These are phyloP conservation scores for Nomada flava DNA, from an alignment of 2,888 invertebrate genomes.

Conservation along the genomic window DNA sequence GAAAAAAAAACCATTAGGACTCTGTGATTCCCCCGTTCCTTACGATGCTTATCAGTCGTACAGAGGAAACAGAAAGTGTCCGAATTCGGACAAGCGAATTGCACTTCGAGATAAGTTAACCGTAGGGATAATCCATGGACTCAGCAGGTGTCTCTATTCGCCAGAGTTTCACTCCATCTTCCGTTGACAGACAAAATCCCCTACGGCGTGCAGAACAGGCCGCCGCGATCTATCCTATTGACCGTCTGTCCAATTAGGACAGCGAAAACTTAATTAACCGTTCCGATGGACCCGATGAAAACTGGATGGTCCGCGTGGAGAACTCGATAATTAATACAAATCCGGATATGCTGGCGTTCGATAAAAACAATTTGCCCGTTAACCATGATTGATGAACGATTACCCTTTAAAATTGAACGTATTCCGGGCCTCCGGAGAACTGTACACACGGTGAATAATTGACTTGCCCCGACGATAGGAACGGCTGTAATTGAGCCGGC, in stretches of 20 bases:
- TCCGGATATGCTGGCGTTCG: constrained; percentile 33
- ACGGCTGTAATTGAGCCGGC: constrained; percentile 1
- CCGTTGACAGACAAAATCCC: constrained; percentile 84
- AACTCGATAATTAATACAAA: constrained; percentile 63
- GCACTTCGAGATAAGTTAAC: constrained; percentile 68
- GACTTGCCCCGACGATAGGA: background rate
- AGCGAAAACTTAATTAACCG: constrained; percentile 81
- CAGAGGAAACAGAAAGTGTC: constrained; percentile 42
- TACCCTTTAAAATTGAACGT: constrained; percentile 19
- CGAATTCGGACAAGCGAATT: constrained; percentile 57
- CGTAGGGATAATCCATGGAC: constrained; percentile 80
- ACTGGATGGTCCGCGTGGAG: constrained; percentile 53
- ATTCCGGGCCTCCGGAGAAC: background rate
- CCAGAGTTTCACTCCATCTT: constrained; percentile 84
- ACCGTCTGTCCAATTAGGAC: constrained; percentile 79
- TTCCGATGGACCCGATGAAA: constrained; percentile 73
- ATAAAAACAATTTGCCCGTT: constrained; percentile 53
- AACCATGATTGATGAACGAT: constrained; percentile 55
- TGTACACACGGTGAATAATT: constrained; percentile 36
- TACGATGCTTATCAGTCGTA: constrained; percentile 28
- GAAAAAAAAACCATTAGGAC: too few species aligned
- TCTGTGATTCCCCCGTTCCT: background rate
- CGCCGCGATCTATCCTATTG: constrained; percentile 75
- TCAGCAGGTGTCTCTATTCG: constrained; percentile 82
- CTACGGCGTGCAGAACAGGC: constrained; percentile 60